Percentiles rank a stretch among this genome's conserved stretches.
Evolutionary conservation across 2,113 vertebrate species (phyloP).

Genomic region (Pao palembangensis): DNA sequence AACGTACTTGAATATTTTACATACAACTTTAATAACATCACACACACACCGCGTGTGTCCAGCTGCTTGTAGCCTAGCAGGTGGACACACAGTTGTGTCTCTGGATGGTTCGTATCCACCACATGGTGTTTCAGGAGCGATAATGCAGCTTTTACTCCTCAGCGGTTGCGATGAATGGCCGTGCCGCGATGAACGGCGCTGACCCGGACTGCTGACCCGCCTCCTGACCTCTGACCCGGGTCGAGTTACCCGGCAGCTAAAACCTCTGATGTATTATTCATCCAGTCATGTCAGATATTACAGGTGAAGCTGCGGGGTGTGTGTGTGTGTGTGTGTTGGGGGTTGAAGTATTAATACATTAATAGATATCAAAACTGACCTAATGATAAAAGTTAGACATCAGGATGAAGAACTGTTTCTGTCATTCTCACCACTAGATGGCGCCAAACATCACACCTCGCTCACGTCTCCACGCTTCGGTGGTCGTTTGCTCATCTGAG

Average conservation of each 20-base stretch:
- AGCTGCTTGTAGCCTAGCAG: slow-evolving; percentile 41
- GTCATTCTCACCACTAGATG: neutral
- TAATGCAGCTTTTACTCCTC: slow-evolving; percentile 46
- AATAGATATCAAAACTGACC: too few relatives aligned
- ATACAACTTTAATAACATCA: too few relatives aligned
- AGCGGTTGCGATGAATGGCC: slow-evolving; percentile 47
- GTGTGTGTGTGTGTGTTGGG: slow-evolving; percentile 5
- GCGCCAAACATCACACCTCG: too few relatives aligned
- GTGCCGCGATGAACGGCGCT: slow-evolving; percentile 33
- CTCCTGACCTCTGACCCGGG: slow-evolving; percentile 50
- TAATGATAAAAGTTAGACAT: too few relatives aligned
- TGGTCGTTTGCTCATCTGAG: too few relatives aligned
- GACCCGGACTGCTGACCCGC: slow-evolving; percentile 42
- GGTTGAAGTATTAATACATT: too few relatives aligned
- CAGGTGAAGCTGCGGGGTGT: slow-evolving; percentile 9
- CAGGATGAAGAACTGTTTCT: too few relatives aligned
- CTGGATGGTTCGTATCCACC: slow-evolving; percentile 32
- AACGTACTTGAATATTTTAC: too few relatives aligned
- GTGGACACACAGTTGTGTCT: slow-evolving; percentile 44
- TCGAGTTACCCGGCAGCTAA: slow-evolving; percentile 58
- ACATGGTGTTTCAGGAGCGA: slow-evolving; percentile 33
- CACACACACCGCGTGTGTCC: slow-evolving; percentile 2
- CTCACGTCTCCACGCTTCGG: too few relatives aligned
- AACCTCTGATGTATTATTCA: slow-evolving; percentile 67
- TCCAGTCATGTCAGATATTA: slow-evolving; percentile 62